Percentiles rank a stretch among this genome's conserved stretches.
Conservation (phyloP, 2,888 invertebrate species). For the Pterostichus niger region DNA sequence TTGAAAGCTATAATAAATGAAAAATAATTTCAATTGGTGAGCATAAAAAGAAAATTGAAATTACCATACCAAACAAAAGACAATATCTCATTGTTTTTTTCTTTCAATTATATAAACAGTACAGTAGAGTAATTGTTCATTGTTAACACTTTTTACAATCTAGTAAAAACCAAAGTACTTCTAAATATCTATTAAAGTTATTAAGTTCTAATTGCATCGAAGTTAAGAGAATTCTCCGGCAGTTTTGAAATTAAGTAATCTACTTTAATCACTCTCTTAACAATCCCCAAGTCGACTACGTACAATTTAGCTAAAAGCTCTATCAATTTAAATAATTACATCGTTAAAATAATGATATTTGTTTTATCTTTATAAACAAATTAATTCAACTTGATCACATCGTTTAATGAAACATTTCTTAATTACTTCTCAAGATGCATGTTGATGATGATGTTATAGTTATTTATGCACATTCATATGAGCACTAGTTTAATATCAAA, state of each 20-base stretch:
- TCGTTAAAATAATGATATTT: slow-evolving; percentile 50
- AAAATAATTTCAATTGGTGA: neutral
- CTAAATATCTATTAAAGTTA: slow-evolving; percentile 20
- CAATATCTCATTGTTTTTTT: slow-evolving; percentile 13
- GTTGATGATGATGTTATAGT: neutral
- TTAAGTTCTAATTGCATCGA: slow-evolving; percentile 20
- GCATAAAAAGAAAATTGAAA: neutral
- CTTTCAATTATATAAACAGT: slow-evolving; percentile 5
- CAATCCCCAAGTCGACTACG: slow-evolving; percentile 29
- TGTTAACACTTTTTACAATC: slow-evolving; percentile 33
- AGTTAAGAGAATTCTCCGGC: slow-evolving; percentile 15
- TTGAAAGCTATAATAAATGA: neutral
- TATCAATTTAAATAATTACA: slow-evolving; percentile 46
- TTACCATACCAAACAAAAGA: neutral
- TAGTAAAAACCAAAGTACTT: slow-evolving; percentile 26
- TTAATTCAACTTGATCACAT: neutral
- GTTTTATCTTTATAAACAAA: slow-evolving; percentile 30
- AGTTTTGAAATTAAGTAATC: slow-evolving; percentile 44
- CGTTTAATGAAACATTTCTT: slow-evolving; percentile 35
- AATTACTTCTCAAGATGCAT: slow-evolving; percentile 26
- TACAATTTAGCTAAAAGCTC: slow-evolving; percentile 30
- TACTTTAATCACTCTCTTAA: slow-evolving; percentile 39
- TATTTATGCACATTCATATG: no score
- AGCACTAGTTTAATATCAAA: no score
- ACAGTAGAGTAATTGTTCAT: slow-evolving; percentile 19